Evolutionary conservation across 2,888 invertebrate genomes (phyloP), one percentile per base, ranked within the genome.

Genomic region (Furcula furcula): DNA sequence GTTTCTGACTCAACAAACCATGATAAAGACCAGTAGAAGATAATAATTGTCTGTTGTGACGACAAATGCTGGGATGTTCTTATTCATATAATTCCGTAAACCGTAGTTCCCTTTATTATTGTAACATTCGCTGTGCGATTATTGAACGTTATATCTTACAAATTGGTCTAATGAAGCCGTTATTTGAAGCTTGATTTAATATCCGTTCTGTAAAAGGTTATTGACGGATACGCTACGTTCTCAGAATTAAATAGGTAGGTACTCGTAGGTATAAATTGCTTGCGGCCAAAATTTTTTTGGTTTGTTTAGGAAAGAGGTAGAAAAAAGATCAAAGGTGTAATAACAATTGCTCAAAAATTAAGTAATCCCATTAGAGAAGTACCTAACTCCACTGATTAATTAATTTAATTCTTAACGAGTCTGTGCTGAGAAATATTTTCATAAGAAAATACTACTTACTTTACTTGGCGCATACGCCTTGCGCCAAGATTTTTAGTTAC

Each of bases 1-100:
- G 38, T 32, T 44, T 50, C 20, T 9, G 23, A 31, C 33, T 32
- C 13, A 37, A 29, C 30, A 32, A 25, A 9, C 38, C 21, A 7
- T 18, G 7, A n/a, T n/a, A 9, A n/a, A 20, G 20, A 20, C 20
- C n/a, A 7, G 2, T 12, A 4, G n/a, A 20, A 12, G 12, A 18
- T 7, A 18, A 19, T 9, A n/a, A 10, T 9, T 2, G 6, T 11
- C 7, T 4, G 12, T 4, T 6, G n/a, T 7, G 7, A 19, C 19
- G n/a, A 7, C 2, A 7, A 19, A 19, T 4, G 19, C 1, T 19
- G 7, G 19, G 2, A n/a, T 7, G 19, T 7, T 7, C 19, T 7
- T 19, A 19, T 6, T 2, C n/a, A 7, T 19, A 19, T 19, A 7
- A 19, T 7, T 19, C 19, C 4, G 2, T 19, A 1, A n/a, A 7